Percentiles rank a stretch among this genome's conserved stretches.
These are phyloP conservation scores for Yasuhikotakia modesta DNA, from an alignment of 2,797 vertebrate genomes.

Conservation along the genomic window DNA sequence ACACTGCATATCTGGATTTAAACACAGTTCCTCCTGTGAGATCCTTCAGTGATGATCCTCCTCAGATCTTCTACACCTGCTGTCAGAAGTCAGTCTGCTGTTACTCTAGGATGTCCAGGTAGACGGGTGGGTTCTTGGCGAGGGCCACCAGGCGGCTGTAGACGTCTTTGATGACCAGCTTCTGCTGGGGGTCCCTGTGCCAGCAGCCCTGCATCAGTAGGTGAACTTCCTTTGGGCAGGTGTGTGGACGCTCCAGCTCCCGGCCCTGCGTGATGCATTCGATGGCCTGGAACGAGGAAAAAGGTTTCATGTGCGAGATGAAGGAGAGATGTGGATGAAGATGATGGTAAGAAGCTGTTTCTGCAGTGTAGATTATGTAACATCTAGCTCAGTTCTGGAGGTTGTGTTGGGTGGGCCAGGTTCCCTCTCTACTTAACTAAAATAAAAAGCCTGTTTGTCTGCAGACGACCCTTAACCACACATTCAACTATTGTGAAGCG, in stretches of 20 bases:
- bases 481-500: not conserved
- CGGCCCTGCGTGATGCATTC: slow-evolving; percentile 96
- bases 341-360: no score
- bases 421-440: no score
- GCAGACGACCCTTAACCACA: not conserved
- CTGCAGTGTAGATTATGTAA: no score
- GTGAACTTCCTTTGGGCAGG: slow-evolving; percentile 91
- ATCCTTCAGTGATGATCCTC: not conserved
- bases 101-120: slow-evolving; percentile 91
- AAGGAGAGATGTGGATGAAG: no score
- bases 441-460: slow-evolving; percentile 27
- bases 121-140: slow-evolving; percentile 86
- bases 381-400: not conserved
- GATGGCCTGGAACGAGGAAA: slow-evolving; percentile 80
- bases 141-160: slow-evolving; percentile 84
- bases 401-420: not conserved
- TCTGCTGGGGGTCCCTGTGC: slow-evolving; percentile 93
- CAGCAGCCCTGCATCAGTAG: slow-evolving; percentile 95
- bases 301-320: not conserved
- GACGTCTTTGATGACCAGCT: slow-evolving; percentile 89
- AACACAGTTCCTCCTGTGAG: not conserved
- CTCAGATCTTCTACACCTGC: slow-evolving; percentile 15
- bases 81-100: not conserved
- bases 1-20: slow-evolving; percentile 7
- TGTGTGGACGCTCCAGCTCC: slow-evolving; percentile 88